Conservation (phyloP, 2,888 invertebrate species). For the Hedya salicella region DNA sequence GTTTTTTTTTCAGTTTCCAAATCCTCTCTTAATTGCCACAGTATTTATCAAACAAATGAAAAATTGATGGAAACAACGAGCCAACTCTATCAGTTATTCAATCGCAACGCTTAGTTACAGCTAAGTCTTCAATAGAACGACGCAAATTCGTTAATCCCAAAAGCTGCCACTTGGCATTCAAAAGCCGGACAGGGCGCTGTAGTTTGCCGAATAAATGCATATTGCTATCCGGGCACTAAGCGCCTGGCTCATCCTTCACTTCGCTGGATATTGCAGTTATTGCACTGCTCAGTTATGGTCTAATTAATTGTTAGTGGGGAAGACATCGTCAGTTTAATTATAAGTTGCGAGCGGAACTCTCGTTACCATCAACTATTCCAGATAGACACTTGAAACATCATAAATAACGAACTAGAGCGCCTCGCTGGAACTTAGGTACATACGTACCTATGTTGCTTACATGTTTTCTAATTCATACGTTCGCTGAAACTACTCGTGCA, state of each 20-base stretch:
- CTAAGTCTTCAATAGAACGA: conserved; percentile 13
- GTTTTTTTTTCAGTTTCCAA: no score
- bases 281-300: conserved; percentile 62
- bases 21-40: no score
- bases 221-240: conserved; percentile 48
- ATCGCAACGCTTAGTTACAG: conserved; percentile 7
- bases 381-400: conserved; percentile 44
- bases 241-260: conserved; percentile 62
- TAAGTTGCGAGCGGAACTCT: conserved; percentile 58
- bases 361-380: conserved; percentile 44
- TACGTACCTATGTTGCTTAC: conserved; percentile 22
- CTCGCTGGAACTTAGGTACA: conserved; percentile 35
- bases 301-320: conserved; percentile 71
- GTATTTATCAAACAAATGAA: not conserved
- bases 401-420: conserved; percentile 43
- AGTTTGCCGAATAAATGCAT: conserved; percentile 42
- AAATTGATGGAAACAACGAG: not conserved
- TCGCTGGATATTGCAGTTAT: conserved; percentile 57
- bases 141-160: conserved; percentile 28
- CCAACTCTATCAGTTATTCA: not conserved
- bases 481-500: conserved; percentile 25
- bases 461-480: conserved; percentile 44
- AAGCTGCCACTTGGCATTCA: conserved; percentile 33
- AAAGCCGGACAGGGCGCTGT: conserved; percentile 31
- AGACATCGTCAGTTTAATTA: conserved; percentile 72